Evolutionary conservation across 37 sponge, comb jelly and placozoan genomes (phyloP), one percentile per base, ranked within the genome.

Genomic region (Ianthella basta): DNA sequence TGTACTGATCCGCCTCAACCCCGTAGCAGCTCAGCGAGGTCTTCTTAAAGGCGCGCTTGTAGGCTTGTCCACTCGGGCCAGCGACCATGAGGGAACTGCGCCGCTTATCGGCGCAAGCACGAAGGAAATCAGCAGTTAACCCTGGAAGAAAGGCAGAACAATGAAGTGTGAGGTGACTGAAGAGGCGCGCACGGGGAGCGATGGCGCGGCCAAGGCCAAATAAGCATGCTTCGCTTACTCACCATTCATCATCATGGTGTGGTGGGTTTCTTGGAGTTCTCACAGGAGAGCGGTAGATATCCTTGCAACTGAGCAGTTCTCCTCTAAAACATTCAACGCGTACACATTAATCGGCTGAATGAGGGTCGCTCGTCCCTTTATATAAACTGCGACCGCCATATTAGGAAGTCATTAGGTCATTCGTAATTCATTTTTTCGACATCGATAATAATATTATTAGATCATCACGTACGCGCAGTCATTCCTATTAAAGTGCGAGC

Each of bases 1-100:
- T 75, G 21, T 1, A 19, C 15, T 19, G n/a, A 21, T 40, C 78
- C 3, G 37, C 54, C 23, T 36, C 33, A 1, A 75, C 23, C 4
- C 78, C 78, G 54, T 75, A 75, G 50, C 40, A 53, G 25, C 37
- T 53, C 4, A 75, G 53, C 20, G 44, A 40, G 12, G 54, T 0
- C 24, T 12, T 24, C 54, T 38, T 13, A 21, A 23, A 16, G 16
- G 54, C 29, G 29, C 64, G 53, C 54, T 41, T 75, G 50, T 36
- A 75, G 10, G 38, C 54, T 12, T 61, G 64, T 44, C 34, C 34
- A 41, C 18, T 75, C 21, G 53, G 37, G 1, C 78, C 33, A 1
- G 38, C 78, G 6, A 18, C 53, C 54, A 75, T 53, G 23, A 75
- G 53, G 39, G 78, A 75, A 0, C 78, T 50, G 32, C 78, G 32